Evolutionary conservation across 1,140 invertebrate genomes (phyloP).

Genomic region (Drosophila nikananu): DNA sequence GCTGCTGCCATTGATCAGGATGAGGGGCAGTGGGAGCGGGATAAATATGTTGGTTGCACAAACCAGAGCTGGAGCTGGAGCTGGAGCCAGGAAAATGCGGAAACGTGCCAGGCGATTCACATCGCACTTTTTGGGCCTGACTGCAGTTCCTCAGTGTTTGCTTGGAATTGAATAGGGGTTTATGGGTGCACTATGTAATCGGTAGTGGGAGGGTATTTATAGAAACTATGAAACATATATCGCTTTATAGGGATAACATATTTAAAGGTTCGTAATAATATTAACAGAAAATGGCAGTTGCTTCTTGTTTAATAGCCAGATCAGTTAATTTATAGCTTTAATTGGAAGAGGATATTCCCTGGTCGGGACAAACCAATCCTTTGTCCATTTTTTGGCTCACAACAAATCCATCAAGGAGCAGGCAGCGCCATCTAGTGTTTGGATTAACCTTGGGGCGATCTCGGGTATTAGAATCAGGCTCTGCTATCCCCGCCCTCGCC

Average conservation of each 20-base stretch:
- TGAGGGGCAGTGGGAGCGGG: slow-evolving; percentile 1
- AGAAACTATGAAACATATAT: background rate
- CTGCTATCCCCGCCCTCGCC: background rate
- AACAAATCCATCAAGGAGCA: slow-evolving; percentile 78
- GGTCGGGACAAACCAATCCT: background rate
- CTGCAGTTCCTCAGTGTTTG: slow-evolving; percentile 25
- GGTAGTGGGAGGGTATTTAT: background rate
- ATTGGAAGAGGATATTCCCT: background rate
- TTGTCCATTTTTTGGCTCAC: slow-evolving; percentile 16
- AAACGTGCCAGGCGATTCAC: slow-evolving; percentile 64
- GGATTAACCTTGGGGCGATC: slow-evolving; percentile 40
- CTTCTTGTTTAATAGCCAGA: too few relatives aligned
- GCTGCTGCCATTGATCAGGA: slow-evolving; percentile 73
- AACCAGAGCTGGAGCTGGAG: slow-evolving; percentile 7
- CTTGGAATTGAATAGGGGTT: slow-evolving; percentile 56
- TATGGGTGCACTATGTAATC: slow-evolving; percentile 1
- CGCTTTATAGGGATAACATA: too few relatives aligned
- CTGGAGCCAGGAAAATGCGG: slow-evolving; percentile 60
- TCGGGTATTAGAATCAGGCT: slow-evolving; percentile 69
- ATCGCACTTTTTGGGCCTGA: slow-evolving; percentile 50
- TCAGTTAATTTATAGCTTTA: background rate
- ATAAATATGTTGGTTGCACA: slow-evolving; percentile 18
- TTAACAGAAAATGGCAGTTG: too few relatives aligned
- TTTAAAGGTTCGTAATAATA: background rate
- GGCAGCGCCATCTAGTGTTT: slow-evolving; percentile 66